Evolutionary conservation across 2,113 vertebrate species (phyloP).

Genomic region (Aepyceros melampus): DNA sequence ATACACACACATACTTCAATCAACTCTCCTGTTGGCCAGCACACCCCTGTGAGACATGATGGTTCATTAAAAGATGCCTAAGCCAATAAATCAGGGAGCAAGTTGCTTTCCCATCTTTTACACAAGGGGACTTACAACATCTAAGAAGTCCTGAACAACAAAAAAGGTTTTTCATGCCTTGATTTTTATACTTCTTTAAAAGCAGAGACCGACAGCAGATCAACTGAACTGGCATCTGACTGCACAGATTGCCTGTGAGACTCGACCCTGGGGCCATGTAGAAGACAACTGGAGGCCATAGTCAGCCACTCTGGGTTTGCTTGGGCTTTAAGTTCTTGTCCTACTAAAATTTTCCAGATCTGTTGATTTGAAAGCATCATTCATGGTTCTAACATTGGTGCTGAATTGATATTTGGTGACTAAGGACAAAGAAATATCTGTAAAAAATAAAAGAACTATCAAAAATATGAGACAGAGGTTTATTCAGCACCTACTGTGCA

Average conservation of each 20-base stretch:
- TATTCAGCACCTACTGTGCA: background rate
- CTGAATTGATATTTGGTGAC: background rate
- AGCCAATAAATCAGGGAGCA: background rate
- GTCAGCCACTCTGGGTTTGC: background rate
- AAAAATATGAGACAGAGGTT: background rate
- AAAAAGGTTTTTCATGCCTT: background rate
- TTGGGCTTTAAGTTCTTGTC: background rate
- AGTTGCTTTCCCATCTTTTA: background rate
- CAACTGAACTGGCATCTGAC: fast-evolving
- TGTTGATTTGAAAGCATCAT: background rate
- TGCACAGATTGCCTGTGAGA: background rate
- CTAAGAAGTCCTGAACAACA: background rate
- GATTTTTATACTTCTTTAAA: background rate
- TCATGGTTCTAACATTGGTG: background rate
- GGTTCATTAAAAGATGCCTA: background rate
- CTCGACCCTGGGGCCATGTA: fast-evolving
- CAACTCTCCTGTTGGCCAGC: background rate
- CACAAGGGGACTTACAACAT: background rate
- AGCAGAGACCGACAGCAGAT: background rate
- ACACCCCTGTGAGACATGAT: background rate
- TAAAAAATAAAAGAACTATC: background rate
- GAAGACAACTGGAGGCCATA: background rate
- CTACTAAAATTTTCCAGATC: background rate
- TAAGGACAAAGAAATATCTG: background rate
- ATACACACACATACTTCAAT: background rate